Percentiles rank a stretch among this genome's conserved stretches.
Evolutionary conservation across 1,140 invertebrate species (phyloP).

Genomic region (Ptiloglossa arizonensis): DNA sequence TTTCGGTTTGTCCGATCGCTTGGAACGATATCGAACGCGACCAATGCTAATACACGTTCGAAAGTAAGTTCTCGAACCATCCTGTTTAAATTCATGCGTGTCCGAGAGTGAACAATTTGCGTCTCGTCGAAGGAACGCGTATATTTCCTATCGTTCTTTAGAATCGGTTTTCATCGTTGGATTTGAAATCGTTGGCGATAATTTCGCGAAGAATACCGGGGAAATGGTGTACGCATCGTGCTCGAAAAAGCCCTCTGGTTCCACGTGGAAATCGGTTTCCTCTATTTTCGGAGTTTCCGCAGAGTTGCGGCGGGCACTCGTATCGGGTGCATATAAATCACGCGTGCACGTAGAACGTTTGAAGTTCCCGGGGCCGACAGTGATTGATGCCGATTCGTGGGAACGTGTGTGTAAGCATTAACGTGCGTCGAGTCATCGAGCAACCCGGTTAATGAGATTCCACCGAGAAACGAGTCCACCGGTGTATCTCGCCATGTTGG

Average conservation of each 20-base stretch:
- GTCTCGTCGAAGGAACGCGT: no score
- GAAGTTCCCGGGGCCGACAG: constrained; percentile 47
- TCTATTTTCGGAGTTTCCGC: background rate
- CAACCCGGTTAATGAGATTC: constrained; percentile 54
- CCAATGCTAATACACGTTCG: no score
- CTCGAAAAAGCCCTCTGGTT: background rate
- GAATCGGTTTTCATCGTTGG: no score
- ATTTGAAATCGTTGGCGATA: no score
- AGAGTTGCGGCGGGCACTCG: background rate
- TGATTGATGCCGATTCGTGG: constrained; percentile 54
- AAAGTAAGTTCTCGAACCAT: no score
- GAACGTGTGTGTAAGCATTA: constrained; percentile 48
- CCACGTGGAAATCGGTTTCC: background rate
- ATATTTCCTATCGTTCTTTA: no score
- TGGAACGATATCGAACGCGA: no score
- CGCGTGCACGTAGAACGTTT: constrained; percentile 4
- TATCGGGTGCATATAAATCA: constrained; percentile 48
- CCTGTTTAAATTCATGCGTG: no score
- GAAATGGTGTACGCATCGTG: no score
- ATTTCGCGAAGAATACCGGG: no score
- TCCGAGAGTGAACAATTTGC: no score
- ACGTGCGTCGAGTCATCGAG: constrained; percentile 50
- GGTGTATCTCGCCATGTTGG: background rate
- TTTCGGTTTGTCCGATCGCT: no score
- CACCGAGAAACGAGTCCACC: constrained; percentile 21